Base-by-base conservation (phyloP, 2,888 invertebrate species). In the Ectemnius continuus region DNA sequence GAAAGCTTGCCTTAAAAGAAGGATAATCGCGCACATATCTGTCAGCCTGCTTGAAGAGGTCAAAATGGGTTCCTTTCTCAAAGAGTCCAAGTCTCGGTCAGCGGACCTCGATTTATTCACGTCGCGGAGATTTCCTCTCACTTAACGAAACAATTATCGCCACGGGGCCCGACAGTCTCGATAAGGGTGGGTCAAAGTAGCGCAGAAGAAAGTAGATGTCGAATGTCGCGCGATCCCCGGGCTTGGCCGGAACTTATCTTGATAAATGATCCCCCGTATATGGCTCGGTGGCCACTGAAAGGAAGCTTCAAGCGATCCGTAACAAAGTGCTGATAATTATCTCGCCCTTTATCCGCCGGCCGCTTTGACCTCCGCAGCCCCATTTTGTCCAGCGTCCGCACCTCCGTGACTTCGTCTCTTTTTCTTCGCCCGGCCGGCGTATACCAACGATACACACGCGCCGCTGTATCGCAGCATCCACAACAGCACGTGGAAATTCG, bases 281-380 rank as follows among this genome's bases (percentile, higher is more conserved):
- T 52, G 52, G 16, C 16, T 16, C 20, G 65, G 23, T 70, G 11
- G 3, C 47, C 18, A 16, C 4, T n/a, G 46, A 61, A 61, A 46
- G 57, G 46, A 8, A 13, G 14, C 45, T 52, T 56, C 36, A 64
- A 60, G 23, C 16, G 28, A 69, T 66, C 36, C 59, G 46, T 47
- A 57, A 20, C 18, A 70, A 59, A 70, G 60, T 65, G 47, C 45
- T 61, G 67, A 77, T 70, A 73, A 70, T 70, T 78, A 68, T 70
- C 60, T 63, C n/a, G 58, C 58, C 56, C 67, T 47, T 61, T 36
- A 23, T 65, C 60, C 58, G 36, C 36, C 2, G 36, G 36, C 8
- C 36, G 36, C 36, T 36, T 11, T 36, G 36, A 36, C 36, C 36
- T 36, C 36, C 11, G 6, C 36, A 11, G 36, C 36, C 36, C 36